Evolutionary conservation across 2,888 invertebrate genomes (phyloP), one percentile per base, ranked within the genome.

Genomic region (Habrosyne pyritoides): DNA sequence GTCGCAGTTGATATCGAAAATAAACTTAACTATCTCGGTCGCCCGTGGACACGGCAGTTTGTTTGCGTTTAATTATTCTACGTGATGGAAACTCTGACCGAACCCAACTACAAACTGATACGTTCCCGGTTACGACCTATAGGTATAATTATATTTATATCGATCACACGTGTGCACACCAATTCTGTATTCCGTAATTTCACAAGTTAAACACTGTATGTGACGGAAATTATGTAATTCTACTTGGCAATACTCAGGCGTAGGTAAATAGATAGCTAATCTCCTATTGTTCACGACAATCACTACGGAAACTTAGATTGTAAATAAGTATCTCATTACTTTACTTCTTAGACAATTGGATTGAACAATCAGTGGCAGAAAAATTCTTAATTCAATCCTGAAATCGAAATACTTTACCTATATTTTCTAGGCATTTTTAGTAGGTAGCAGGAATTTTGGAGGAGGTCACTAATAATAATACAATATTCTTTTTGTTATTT

Each of bases 1-100:
- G 69, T 70, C 70, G 68, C 61, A 61, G 63, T 65, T 66, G 73
- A 76, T 81, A 85, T 82, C 73, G 75, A 84, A 84, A 82, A 84
- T 82, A 81, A 84, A 85, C 74, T 69, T 71, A 81, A 79, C 83
- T 83, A 79, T 83, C 75, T 71, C 69, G 66, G 71, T 74, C 69
- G 71, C 62, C 67, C 58, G 73, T 71, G 81, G 81, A 80, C 77
- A 76, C 73, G 73, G 64, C 73, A 79, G 80, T 83, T 81, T 88
- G 88, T 88, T 88, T 88, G 84, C 84, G 69, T 87, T 89, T 88
- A 88, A 88, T 88, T 88, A 88, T 84, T 83, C 75, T 73, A 79
- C 75, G 77, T 83, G 84, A 87, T 87, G 73, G 79, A 79, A 75
- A 76, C 73, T 71, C 71, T 54, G 68, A 63, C 63, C 75, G 71